Base-by-base conservation (phyloP, 2,888 invertebrate genomes). In the Amphipoea lucens region DNA sequence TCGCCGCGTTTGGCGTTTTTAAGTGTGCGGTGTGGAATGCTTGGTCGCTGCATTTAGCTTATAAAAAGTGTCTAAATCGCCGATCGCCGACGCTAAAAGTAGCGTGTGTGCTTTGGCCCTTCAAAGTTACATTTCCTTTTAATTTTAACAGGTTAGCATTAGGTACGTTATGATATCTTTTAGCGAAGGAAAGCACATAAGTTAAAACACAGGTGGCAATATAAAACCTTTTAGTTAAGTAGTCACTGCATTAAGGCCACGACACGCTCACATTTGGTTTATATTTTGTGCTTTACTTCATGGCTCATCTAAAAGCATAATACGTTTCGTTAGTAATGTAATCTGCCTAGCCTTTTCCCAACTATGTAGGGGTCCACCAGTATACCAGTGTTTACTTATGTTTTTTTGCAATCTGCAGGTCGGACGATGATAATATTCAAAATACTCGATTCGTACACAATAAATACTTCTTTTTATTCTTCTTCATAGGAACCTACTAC, bases 141-240 rank as follows among this genome's bases (percentile, higher is more conserved):
- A 74, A 36, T 63, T 40, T 62, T n/a, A 54, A 42, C 4, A 51
- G 11, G 4, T 1, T 20, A 45, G 12, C 23, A 36, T 2, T n/a
- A 12, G 3, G 23, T 36, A 40, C 40, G 7, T 0, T 36, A 36
- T 82, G 45, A 6, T 36, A 29, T 40, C 57, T 42, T 57, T 14
- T 36, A 40, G 17, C 14, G 45, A 40, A 14, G n/a, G n/a, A 70
- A 77, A 70, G n/a, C 68, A 74, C 69, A 86, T 70, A 74, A 74
- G 40, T 65, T 69, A 29, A 54, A 74, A 68, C 57, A 17, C 36
- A 54, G 62, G 65, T 69, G 76, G 45, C 45, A n/a, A 36, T 82
- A 66, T 54, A 66, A 81, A 82, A 82, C 82, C 82, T 82, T 82
- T 82, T 82, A 86, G 86, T 40, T 20, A 70, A 82, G 57, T 82